Percentiles rank a stretch among this genome's conserved stretches.
Conservation (phyloP, 2,113 vertebrate genomes). For the Nematolebias whitei region DNA sequence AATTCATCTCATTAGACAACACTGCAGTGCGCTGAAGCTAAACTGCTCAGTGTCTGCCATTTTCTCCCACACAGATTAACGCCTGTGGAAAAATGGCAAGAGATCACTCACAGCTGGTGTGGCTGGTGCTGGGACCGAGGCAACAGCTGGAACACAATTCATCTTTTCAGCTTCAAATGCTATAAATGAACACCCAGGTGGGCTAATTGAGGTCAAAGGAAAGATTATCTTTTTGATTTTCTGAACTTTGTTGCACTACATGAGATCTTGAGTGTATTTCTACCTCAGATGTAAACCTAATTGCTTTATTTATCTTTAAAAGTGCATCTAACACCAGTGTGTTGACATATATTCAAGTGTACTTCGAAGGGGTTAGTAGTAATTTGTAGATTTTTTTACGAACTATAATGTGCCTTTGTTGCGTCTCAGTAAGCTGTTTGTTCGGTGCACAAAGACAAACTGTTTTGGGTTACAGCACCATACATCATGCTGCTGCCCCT, state of each 20-base stretch:
- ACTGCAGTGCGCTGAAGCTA: constrained; percentile 40
- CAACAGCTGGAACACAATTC: constrained; percentile 28
- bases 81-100: constrained; percentile 33
- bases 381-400: not conserved
- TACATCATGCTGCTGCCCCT: not conserved
- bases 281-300: not conserved
- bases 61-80: constrained; percentile 44
- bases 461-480: not conserved
- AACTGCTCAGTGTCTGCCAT: constrained; percentile 52
- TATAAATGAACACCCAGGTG: not conserved
- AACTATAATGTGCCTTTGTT: not conserved
- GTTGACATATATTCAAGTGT: not conserved
- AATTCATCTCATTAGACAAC: constrained; percentile 68
- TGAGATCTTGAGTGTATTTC: not conserved
- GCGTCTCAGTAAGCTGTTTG: not conserved
- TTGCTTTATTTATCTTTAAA: not conserved
- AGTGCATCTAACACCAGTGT: too few relatives aligned
- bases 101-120: constrained; percentile 38
- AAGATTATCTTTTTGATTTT: not conserved
- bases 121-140: constrained; percentile 19
- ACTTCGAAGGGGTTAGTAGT: not conserved
- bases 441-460: not conserved
- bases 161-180: constrained; percentile 14
- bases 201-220: not conserved
- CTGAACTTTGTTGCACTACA: not conserved